Percentiles rank a stretch among this genome's conserved stretches.
Evolutionary conservation across 2,113 vertebrate species (phyloP).

Genomic region (Strigops habroptila): DNA sequence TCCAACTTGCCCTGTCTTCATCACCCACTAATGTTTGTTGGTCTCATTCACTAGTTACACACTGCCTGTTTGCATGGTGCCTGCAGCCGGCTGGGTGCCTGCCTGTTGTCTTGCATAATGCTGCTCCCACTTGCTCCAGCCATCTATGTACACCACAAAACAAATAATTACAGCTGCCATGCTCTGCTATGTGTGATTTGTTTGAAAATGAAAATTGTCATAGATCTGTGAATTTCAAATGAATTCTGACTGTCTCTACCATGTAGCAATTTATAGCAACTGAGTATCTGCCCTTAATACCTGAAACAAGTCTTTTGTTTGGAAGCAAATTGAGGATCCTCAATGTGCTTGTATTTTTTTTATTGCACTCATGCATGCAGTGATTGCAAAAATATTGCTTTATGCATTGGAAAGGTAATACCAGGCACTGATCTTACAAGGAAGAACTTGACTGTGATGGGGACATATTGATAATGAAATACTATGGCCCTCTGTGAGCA

Average conservation of each 20-base stretch:
- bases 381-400: neutral
- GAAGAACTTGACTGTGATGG: neutral
- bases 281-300: neutral
- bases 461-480: neutral
- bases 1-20: neutral
- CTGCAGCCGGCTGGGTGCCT: neutral
- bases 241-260: neutral
- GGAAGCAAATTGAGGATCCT: neutral
- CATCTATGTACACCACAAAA: neutral
- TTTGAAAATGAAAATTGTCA: constrained; percentile 5
- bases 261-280: neutral
- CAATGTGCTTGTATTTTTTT: neutral
- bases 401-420: neutral
- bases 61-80: neutral
- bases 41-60: neutral
- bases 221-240: neutral
- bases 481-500: neutral
- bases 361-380: neutral
- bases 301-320: neutral
- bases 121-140: neutral
- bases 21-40: neutral
- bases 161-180: neutral
- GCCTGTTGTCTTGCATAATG: neutral
- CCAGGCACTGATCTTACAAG: neutral
- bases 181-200: neutral